Evolutionary conservation across 2,113 vertebrate genomes (phyloP).

Genomic region (Crotalus tigris): DNA sequence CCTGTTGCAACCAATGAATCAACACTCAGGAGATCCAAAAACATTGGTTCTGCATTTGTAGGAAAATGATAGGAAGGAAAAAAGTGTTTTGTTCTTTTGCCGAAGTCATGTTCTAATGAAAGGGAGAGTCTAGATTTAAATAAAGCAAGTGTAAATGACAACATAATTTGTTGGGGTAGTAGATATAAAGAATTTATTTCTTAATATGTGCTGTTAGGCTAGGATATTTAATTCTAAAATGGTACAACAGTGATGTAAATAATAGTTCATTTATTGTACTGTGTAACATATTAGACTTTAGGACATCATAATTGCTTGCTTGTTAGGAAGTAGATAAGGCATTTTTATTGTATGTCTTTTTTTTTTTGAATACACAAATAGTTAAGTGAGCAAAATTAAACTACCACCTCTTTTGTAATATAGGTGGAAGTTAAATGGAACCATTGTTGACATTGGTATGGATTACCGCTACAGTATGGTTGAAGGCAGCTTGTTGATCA

Average conservation of each 20-base stretch:
- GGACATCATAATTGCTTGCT: conserved; percentile 21
- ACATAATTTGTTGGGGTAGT: not conserved
- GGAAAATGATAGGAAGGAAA: not conserved
- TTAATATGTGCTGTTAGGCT: not conserved
- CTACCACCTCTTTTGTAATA: conserved; percentile 57
- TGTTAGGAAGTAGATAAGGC: not conserved
- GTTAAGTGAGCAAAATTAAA: conserved; percentile 41
- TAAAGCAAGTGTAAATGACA: not conserved
- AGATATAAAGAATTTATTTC: not conserved
- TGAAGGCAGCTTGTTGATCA: conserved; percentile 92
- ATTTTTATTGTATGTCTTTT: not conserved
- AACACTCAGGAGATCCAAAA: not conserved
- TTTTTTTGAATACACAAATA: not conserved
- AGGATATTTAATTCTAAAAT: conserved; percentile 23
- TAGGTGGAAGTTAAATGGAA: conserved; percentile 97
- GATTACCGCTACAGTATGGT: conserved; percentile 88
- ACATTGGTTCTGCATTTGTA: not conserved
- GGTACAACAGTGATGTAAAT: conserved; percentile 9
- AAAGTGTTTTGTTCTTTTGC: not conserved
- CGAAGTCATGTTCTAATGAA: not conserved
- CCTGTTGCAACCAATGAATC: not conserved
- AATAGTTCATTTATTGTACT: conserved; percentile 29
- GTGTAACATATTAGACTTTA: conserved; percentile 6
- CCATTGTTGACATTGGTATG: conserved; percentile 77
- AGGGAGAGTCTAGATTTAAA: not conserved